These are phyloP conservation scores for Riparia riparia DNA, from an alignment of 2,113 vertebrate genomes.

Conservation along the genomic window DNA sequence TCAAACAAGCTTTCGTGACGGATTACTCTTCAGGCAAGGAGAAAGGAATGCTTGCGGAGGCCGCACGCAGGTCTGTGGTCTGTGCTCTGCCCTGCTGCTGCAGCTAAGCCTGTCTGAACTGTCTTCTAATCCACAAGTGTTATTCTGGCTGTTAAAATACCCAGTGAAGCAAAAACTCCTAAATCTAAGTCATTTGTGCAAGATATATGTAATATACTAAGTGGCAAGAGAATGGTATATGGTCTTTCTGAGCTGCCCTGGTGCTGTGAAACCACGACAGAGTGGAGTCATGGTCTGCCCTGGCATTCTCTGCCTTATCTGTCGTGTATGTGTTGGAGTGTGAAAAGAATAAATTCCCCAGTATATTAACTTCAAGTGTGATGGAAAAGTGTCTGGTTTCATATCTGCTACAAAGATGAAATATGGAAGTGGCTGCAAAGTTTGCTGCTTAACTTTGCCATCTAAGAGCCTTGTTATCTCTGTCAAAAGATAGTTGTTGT, in stretches of 20 bases:
- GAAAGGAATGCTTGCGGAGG: neutral
- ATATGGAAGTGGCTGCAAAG: neutral
- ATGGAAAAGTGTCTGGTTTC: neutral
- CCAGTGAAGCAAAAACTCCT: neutral
- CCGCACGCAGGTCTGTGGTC: neutral
- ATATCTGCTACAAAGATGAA: neutral
- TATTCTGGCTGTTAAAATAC: neutral
- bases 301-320: neutral
- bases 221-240: neutral
- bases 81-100: neutral
- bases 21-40: conserved; percentile 11
- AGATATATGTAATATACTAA: neutral
- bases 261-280: neutral
- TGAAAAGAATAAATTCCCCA: neutral
- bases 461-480: neutral
- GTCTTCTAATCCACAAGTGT: neutral
- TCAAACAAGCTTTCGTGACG: conserved; percentile 37
- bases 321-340: neutral
- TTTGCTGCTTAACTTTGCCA: neutral
- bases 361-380: neutral
- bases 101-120: neutral
- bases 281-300: neutral
- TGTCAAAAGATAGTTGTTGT: neutral
- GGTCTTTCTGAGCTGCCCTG: neutral
- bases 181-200: neutral